Evolutionary conservation across 1,140 invertebrate species (phyloP), one percentile per base, ranked within the genome.

Genomic region (Gonatopus flavifemur): DNA sequence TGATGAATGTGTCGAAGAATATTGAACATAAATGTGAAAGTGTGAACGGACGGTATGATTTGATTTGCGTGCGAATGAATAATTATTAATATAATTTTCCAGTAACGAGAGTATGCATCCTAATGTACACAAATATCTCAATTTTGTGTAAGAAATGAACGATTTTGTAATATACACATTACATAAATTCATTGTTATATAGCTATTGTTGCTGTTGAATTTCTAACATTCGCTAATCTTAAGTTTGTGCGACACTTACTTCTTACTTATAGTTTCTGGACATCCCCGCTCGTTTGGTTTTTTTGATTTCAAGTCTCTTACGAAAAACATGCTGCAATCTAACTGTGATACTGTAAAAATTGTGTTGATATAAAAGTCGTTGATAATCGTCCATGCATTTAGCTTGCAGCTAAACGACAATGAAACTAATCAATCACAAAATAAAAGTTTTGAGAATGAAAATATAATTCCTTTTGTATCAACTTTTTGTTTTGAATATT

Each of bases 101-200:
- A 43, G 31, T 24, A 19, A 45, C 49, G 13, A 37, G 3, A 10
- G 3, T 9, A 19, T 21, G 8, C 33, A 33, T 28, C 19, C 24
- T 18, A 38, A 21, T 25, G 41, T 20, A 19, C 18, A n/a, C 13
- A 9, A 21, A 35, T 41, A 45, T 46, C 33, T 28, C 22, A 38
- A 59, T 45, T 61, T 62, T 62, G 47, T 63, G 55, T 49, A 53
- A 49, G 41, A 54, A 48, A 40, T 43, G 20, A 36, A 30, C 43
- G 43, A 55, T 52, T 55, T 60, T 68, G 66, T 68, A 68, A 65
- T 61, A 68, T 65, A 66, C 33, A 35, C 36, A 59, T 55, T 64
- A 53, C 64, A 66, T 67, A 62, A 62, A 62, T 64, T 56, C 43
- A 57, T 58, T 57, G 54, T 28, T 59, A 52, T 55, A 59, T 52